These are phyloP conservation scores for Toxotes chatareus DNA, from an alignment of 2,113 vertebrate species.

Conservation along the genomic window DNA sequence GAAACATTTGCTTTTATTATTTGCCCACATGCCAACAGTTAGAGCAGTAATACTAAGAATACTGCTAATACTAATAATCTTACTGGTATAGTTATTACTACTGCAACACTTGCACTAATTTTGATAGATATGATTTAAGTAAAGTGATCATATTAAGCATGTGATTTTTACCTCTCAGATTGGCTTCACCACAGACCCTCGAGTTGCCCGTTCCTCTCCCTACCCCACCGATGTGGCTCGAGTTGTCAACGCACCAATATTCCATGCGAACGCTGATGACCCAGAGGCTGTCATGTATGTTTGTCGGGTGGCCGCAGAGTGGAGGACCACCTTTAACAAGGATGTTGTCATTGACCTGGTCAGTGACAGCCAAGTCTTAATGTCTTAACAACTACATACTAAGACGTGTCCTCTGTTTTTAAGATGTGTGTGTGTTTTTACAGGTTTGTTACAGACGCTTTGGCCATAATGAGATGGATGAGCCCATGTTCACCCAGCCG, in stretches of 20 bases:
- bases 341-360: slow-evolving; percentile 95
- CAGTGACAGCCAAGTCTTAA: neutral
- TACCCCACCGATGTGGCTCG: slow-evolving; percentile 92
- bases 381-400: neutral
- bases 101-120: neutral
- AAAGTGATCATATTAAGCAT: neutral
- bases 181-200: slow-evolving; percentile 93
- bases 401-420: neutral
- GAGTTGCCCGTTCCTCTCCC: slow-evolving; percentile 93
- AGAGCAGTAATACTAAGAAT: neutral
- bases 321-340: slow-evolving; percentile 93
- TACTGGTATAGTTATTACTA: neutral
- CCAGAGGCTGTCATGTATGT: slow-evolving; percentile 93
- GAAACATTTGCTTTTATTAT: neutral
- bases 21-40: neutral
- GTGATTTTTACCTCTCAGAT: slow-evolving; percentile 81
- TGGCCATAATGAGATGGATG: slow-evolving; percentile 94
- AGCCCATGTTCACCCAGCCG: slow-evolving; percentile 94
- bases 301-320: slow-evolving; percentile 91
- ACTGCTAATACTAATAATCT: neutral
- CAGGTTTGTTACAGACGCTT: slow-evolving; percentile 93
- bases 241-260: slow-evolving; percentile 93
- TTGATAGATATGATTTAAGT: slow-evolving; percentile 6
- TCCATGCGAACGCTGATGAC: slow-evolving; percentile 93
- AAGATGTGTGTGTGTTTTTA: slow-evolving; percentile 1